These are phyloP conservation scores for Boloria euphrosyne DNA, from an alignment of 2,888 invertebrate genomes.

Conservation along the genomic window DNA sequence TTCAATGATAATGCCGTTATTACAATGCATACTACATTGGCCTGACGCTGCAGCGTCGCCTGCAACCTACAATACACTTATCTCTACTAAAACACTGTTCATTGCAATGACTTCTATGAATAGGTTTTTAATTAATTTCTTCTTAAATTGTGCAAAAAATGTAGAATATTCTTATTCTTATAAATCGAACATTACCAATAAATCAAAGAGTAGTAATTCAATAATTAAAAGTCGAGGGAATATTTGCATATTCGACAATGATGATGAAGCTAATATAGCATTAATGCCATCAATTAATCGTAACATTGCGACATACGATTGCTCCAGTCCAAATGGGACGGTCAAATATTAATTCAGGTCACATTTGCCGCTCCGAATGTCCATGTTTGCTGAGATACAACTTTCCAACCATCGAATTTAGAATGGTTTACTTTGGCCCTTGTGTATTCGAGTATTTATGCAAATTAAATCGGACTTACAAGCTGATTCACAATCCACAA, in stretches of 20 bases:
- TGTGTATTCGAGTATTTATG: slow-evolving; percentile 74
- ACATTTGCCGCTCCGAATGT: slow-evolving; percentile 70
- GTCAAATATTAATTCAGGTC: slow-evolving; percentile 80
- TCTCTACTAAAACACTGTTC: too few species aligned
- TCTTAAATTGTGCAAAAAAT: too few species aligned
- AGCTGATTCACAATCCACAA: slow-evolving; percentile 28
- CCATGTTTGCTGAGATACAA: slow-evolving; percentile 75
- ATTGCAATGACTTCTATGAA: too few species aligned
- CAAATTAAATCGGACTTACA: slow-evolving; percentile 69
- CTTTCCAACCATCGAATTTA: slow-evolving; percentile 54
- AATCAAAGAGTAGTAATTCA: too few species aligned
- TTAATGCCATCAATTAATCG: slow-evolving; percentile 15
- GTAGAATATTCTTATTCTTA: too few species aligned
- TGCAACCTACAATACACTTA: too few species aligned
- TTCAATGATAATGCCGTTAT: too few species aligned
- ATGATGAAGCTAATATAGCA: slow-evolving; percentile 17
- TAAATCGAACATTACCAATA: too few species aligned
- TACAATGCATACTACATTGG: too few species aligned
- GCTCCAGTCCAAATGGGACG: slow-evolving; percentile 17
- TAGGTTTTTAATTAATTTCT: too few species aligned
- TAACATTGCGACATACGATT: slow-evolving; percentile 8
- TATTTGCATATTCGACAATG: slow-evolving; percentile 50
- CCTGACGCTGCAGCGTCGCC: too few species aligned
- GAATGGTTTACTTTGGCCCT: slow-evolving; percentile 67
- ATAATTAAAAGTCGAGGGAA: background rate